These are phyloP conservation scores for Labrus mixtus DNA, from an alignment of 2,113 vertebrate genomes.

Conservation along the genomic window DNA sequence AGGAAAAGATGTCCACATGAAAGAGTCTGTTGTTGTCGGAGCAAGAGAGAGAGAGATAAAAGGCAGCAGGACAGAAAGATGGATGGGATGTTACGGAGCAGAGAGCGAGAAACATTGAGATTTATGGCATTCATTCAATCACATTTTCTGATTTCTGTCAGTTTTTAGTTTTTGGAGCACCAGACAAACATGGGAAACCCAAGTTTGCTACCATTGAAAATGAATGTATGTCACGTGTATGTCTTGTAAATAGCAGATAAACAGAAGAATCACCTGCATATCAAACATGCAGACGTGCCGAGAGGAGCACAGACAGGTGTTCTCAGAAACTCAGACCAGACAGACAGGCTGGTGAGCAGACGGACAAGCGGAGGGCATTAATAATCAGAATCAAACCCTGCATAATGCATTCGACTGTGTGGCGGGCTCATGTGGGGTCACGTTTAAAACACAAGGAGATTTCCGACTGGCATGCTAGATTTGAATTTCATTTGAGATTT, in stretches of 20 bases:
- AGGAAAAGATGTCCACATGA: slow-evolving; percentile 76
- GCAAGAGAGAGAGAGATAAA: slow-evolving; percentile 73
- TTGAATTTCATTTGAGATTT: neutral
- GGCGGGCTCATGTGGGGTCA: neutral
- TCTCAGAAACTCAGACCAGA: neutral
- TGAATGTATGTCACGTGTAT: neutral
- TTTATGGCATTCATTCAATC: slow-evolving; percentile 36
- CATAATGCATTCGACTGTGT: slow-evolving; percentile 8
- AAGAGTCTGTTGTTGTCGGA: slow-evolving; percentile 79
- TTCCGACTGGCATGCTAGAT: neutral
- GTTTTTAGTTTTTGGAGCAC: neutral
- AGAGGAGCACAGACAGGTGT: neutral
- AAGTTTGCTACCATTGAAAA: neutral
- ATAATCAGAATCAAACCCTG: slow-evolving; percentile 9
- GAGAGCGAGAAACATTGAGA: slow-evolving; percentile 54
- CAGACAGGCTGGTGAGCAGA: neutral
- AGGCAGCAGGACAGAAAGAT: slow-evolving; percentile 72
- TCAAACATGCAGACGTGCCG: neutral
- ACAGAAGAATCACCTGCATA: neutral
- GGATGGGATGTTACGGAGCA: slow-evolving; percentile 61
- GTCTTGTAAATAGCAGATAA: neutral
- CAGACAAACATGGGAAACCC: neutral
- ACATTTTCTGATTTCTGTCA: neutral
- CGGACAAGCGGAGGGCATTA: neutral
- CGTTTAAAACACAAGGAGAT: neutral